phyloP scores from a whole-genome alignment of 2,888 invertebrate genomes.

The Antitype chi region DNA sequence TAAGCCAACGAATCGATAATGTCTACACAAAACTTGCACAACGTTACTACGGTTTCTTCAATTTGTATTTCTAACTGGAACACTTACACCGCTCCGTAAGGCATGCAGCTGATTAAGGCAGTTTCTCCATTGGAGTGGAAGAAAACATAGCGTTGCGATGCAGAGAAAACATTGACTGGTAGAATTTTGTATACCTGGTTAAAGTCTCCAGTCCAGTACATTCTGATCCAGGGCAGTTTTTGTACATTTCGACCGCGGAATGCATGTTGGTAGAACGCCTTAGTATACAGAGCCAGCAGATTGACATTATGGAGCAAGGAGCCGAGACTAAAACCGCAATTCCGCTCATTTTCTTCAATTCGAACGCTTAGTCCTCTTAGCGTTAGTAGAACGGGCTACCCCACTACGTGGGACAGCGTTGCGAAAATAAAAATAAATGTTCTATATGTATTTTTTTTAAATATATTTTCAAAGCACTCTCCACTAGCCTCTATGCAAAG shows the following conservation, averaged over 20 bases:
- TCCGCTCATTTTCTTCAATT: too few relatives aligned
- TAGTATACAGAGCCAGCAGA: neutral
- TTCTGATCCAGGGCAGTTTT: neutral
- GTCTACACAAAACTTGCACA: conserved; percentile 15
- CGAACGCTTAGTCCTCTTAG: neutral
- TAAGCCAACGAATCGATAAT: conserved; percentile 15
- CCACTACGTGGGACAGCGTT: too few relatives aligned
- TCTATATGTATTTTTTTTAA: too few relatives aligned
- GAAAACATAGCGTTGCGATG: neutral
- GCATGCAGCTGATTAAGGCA: conserved; percentile 31
- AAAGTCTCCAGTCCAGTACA: neutral
- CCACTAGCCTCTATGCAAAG: too few relatives aligned
- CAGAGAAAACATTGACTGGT: neutral
- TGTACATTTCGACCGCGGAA: too few relatives aligned
- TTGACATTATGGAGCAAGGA: neutral
- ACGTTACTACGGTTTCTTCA: conserved; percentile 32
- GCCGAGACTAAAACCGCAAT: neutral
- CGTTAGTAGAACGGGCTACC: too few relatives aligned
- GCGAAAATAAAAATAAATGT: too few relatives aligned
- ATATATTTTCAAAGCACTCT: too few relatives aligned
- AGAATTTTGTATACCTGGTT: neutral
- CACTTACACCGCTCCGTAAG: conserved; percentile 12
- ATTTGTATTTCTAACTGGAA: conserved; percentile 39
- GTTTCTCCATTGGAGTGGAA: neutral
- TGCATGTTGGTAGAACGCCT: neutral